Evolutionary conservation across 2,888 invertebrate species (phyloP).

Genomic region (Marasmarcha lunaedactyla): DNA sequence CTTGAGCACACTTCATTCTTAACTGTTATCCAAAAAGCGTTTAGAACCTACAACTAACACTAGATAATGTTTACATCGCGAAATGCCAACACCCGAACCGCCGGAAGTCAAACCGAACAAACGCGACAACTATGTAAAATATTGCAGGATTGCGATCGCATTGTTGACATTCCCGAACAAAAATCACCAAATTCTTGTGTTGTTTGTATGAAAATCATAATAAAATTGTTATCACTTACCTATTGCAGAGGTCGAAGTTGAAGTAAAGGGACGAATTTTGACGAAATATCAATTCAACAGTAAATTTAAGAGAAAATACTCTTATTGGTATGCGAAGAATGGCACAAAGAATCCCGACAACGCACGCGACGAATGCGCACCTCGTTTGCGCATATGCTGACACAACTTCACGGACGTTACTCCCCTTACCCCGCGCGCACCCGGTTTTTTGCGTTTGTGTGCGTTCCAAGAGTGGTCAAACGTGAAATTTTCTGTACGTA

Average conservation of each 20-base stretch:
- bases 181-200: conserved; percentile 72
- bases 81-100: conserved; percentile 67
- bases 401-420: conserved; percentile 73
- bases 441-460: conserved; percentile 47
- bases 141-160: conserved; percentile 82
- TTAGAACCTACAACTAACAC: conserved; percentile 45
- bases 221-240: conserved; percentile 77
- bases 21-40: conserved; percentile 51
- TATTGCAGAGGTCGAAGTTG: conserved; percentile 74
- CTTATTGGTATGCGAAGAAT: conserved; percentile 95
- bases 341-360: conserved; percentile 98
- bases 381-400: conserved; percentile 84
- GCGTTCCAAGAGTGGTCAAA: conserved; percentile 64
- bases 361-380: conserved; percentile 88
- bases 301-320: conserved; percentile 79
- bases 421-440: conserved; percentile 62
- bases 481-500: conserved; percentile 63
- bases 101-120: conserved; percentile 73
- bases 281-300: conserved; percentile 74
- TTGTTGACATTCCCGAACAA: conserved; percentile 79
- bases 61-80: conserved; percentile 69
- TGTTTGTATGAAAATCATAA: conserved; percentile 73
- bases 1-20: conserved; percentile 66
- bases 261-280: conserved; percentile 75
- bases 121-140: conserved; percentile 84